A percentile compares a stretch with the other conserved stretches of the same genome.
Evolutionary conservation across 2,797 vertebrate genomes (phyloP).

Genomic region (Microctenopoma lineatum): DNA sequence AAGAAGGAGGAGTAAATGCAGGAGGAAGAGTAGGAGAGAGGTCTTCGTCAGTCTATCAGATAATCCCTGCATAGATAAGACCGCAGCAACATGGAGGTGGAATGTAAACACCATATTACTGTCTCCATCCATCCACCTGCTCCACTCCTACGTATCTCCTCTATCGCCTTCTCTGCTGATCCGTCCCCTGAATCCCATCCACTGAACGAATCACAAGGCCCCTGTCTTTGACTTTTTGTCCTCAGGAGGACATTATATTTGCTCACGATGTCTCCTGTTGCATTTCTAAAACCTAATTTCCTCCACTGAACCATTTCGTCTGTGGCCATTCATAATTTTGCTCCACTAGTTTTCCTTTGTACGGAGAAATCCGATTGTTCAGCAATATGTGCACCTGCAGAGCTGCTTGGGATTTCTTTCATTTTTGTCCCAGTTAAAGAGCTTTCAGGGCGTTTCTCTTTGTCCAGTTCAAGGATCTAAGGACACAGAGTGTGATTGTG

Average conservation of each 20-base stretch:
- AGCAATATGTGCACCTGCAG: conserved; percentile 24
- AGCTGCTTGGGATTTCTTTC: background rate
- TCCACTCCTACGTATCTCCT: conserved; percentile 6
- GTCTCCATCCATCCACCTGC: conserved; percentile 39
- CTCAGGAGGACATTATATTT: conserved; percentile 28
- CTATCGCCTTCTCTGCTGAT: background rate
- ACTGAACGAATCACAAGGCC: conserved; percentile 3
- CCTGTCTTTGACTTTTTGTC: conserved; percentile 21
- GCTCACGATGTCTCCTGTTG: conserved; percentile 16
- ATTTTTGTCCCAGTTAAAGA: no score
- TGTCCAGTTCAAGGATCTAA: background rate
- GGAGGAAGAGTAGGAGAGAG: conserved; percentile 14
- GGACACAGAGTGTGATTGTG: background rate
- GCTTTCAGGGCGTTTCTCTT: background rate
- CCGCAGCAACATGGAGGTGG: conserved; percentile 50
- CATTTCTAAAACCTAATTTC: conserved; percentile 32
- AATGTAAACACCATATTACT: conserved; percentile 78
- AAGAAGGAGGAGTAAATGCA: background rate
- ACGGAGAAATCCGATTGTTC: conserved; percentile 8
- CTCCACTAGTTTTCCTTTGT: conserved; percentile 20
- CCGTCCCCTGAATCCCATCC: conserved; percentile 8
- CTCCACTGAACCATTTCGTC: conserved; percentile 2
- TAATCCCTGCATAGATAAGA: conserved; percentile 66
- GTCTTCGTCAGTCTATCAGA: conserved; percentile 58
- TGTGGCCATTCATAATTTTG: conserved; percentile 8